Base-by-base conservation (phyloP, 2,888 invertebrate species). In the Drosophila koepferae region DNA sequence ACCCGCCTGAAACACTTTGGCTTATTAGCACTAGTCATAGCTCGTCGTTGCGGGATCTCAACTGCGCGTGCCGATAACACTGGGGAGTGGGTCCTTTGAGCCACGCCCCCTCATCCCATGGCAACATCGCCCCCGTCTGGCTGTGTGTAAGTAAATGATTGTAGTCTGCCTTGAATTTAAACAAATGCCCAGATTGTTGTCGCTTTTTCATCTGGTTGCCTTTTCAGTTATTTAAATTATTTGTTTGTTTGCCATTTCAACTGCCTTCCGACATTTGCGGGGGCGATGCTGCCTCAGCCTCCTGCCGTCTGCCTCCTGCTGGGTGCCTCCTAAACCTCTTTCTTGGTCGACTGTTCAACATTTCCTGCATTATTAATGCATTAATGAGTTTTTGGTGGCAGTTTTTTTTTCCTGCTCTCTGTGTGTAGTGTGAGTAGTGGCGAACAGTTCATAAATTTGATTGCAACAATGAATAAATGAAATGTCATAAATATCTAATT, bases 81-180 rank as follows among this genome's bases (percentile, higher is more conserved):
- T 68, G 36, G 60, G 49, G 3, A 67, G 77, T 58, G 77, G 64
- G 77, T 53, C 72, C 53, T 77, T 71, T 80, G 77, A 72, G 62
- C 48, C 31, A 18, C 23, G 43, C 55, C 41, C 43, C 0, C 54
- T 23, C 18, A 4, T 1, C 8, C 4, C 23, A 23, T 16, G 16
- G 9, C 14, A 2, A 6, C 4, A 8, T 23, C 38, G n/a, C 18
- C 43, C 5, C 38, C 1, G 10, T 14, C 38, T 18, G 7, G n/a
- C 54, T 64, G 59, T 77, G 63, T 53, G 74, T 63, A 64, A 77
- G 71, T 73, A 74, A 89, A 89, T 79, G 81, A 82, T 71, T 86
- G 81, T 75, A 81, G 86, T 71, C 90, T 75, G 89, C 74, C 79
- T 86, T 83, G 86, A 90, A 81, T 86, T 90, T 84, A 81, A 89